Base-by-base conservation (phyloP, 2,113 vertebrate species). In the Probosciger aterrimus region DNA sequence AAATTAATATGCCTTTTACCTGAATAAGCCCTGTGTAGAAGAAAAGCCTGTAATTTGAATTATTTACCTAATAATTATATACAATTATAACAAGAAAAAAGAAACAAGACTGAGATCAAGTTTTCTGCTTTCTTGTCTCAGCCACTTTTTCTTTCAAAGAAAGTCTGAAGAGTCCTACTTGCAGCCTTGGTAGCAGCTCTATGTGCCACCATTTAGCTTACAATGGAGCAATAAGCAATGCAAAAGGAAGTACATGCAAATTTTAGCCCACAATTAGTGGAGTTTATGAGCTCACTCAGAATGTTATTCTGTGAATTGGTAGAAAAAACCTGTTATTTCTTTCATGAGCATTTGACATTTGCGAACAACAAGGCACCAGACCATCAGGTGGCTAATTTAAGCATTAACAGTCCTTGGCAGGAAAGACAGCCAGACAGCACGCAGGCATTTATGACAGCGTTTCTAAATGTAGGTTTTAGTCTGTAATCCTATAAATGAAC, bases 331-430 rank as follows among this genome's bases (percentile, higher is more conserved):
- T 94, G 91, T 78, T 70, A 93, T 87, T 81, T 93, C 64, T 50
- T 86, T 83, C 92, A 90, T 53, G 74, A 94, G 75, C 87, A 82
- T 82, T 64, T 96, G 94, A 97, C 93, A 98, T 96, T 97, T 97
- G 94, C 91, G 97, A 97, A 97, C 87, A 97, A 95, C 94, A 91
- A 97, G 86, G 91, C 70, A 96, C 80, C 62, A 96, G 57, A 81
- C 83, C 96, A 95, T 97, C 91, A 95, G 93, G 57, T 97, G 97
- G 96, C 93, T 96, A 96, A 97, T 96, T 95, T 95, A 95, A 96
- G 81, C 93, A 93, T 81, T 97, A 97, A 97, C 84, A 95, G 86
- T 44, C 75, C 95, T 96, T 97, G 93, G 94, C 93, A 97, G 90
- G 71, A 96, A 94, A 95, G 63, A 76, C 71, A 93, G 83, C 91